Evolutionary conservation across 2,797 vertebrate genomes (phyloP).

Genomic region (Pseudomugil tenellus): DNA sequence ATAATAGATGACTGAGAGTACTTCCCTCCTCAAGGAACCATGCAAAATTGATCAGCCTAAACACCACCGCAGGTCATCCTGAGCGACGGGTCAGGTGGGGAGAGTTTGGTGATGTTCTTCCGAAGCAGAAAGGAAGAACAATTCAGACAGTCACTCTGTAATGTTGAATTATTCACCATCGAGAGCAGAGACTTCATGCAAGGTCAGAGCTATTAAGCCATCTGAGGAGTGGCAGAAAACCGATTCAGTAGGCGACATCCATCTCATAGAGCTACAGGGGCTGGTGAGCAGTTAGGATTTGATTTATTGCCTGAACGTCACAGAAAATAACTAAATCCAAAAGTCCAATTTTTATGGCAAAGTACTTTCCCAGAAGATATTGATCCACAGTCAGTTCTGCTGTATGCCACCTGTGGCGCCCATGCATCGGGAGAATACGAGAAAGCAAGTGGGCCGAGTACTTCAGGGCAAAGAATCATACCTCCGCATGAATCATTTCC

Average conservation of each 20-base stretch:
- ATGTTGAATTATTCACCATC: constrained; percentile 64
- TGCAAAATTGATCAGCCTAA: constrained; percentile 66
- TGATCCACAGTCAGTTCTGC: constrained; percentile 10
- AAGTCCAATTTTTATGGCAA: neutral
- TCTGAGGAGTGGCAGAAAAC: constrained; percentile 28
- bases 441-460: constrained; percentile 7
- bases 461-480: too few relatives aligned
- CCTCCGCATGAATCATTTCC: constrained; percentile 1
- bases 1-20: constrained; percentile 44
- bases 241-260: constrained; percentile 18
- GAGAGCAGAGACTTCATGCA: constrained; percentile 43
- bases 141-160: constrained; percentile 58
- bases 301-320: constrained; percentile 13
- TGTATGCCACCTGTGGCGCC: constrained; percentile 43
- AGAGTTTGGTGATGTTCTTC: constrained; percentile 46
- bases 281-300: neutral
- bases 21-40: constrained; percentile 41
- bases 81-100: constrained; percentile 38
- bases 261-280: constrained; percentile 16
- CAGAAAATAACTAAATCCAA: neutral
- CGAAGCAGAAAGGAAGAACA: constrained; percentile 32
- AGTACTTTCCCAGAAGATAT: neutral
- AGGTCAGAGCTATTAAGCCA: constrained; percentile 55
- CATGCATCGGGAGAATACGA: constrained; percentile 45
- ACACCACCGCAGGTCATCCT: constrained; percentile 44